These are phyloP conservation scores for Stratiomys singularior DNA, from an alignment of 2,888 invertebrate genomes.

Conservation along the genomic window DNA sequence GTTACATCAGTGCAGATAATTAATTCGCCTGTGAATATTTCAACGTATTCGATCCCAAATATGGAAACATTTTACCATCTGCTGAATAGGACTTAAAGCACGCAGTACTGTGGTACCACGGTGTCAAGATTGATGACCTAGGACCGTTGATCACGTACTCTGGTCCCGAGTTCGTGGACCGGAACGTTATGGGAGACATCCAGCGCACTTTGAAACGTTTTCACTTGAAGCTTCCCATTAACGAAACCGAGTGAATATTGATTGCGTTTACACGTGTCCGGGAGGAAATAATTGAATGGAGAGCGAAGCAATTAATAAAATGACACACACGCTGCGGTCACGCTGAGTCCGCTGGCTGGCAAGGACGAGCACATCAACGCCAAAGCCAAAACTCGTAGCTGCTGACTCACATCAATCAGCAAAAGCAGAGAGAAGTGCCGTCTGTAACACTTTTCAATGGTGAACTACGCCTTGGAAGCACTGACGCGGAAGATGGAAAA, in stretches of 20 bases:
- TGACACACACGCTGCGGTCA: background rate
- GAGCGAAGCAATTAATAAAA: conserved; percentile 33
- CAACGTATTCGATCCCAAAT: too few relatives aligned
- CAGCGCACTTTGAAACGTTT: background rate
- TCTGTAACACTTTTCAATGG: background rate
- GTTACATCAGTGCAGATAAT: too few relatives aligned
- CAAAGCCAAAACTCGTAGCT: background rate
- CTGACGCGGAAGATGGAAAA: background rate
- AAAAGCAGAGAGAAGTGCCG: background rate
- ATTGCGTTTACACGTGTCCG: conserved; percentile 35
- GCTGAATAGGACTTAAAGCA: too few relatives aligned
- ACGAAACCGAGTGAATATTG: conserved; percentile 24
- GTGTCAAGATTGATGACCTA: conserved; percentile 10
- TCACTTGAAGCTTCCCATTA: conserved; percentile 19
- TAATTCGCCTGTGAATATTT: too few relatives aligned
- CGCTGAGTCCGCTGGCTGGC: background rate
- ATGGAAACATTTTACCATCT: too few relatives aligned
- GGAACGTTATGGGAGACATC: background rate
- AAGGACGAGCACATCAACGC: background rate
- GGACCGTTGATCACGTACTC: conserved; percentile 18
- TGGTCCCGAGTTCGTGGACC: background rate
- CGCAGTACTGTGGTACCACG: background rate
- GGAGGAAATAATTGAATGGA: conserved; percentile 20
- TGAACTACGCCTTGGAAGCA: background rate
- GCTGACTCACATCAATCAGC: background rate